Conservation (phyloP, 2,113 vertebrate genomes). For the Zosterops japonicus region DNA sequence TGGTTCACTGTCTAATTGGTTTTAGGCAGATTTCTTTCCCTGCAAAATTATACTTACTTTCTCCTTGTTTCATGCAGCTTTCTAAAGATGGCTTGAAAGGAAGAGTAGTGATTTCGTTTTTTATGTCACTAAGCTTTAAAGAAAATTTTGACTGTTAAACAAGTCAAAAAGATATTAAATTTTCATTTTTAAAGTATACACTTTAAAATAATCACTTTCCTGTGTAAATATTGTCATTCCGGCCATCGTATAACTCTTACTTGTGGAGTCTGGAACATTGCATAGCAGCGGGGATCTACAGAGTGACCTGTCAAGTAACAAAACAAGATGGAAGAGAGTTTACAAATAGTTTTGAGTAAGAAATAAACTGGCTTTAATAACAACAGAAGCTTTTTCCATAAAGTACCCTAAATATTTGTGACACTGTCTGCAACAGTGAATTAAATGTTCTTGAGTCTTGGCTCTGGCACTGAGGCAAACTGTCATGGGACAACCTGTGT, state of each 20-base stretch:
- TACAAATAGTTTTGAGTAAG: background rate
- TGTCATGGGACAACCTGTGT: background rate
- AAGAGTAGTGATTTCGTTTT: background rate
- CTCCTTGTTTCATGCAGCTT: background rate
- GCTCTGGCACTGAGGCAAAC: background rate
- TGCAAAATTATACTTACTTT: background rate
- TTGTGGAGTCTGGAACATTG: background rate
- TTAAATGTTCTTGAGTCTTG: background rate
- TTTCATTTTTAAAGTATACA: background rate
- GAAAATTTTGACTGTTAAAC: background rate
- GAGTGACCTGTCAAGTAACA: background rate
- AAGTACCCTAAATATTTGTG: background rate
- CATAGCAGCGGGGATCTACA: background rate
- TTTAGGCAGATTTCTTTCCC: background rate
- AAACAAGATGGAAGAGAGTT: background rate
- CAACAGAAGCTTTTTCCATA: background rate
- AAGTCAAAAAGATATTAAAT: background rate
- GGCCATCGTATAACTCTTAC: background rate
- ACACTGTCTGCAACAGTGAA: background rate
- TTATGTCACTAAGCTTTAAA: background rate
- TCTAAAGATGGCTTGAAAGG: background rate
- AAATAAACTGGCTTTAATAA: background rate
- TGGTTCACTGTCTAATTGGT: background rate
- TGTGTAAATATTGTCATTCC: background rate
- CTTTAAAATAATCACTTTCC: background rate